These are phyloP conservation scores for Megalopta genalis DNA, from an alignment of 1,140 invertebrate genomes.

Conservation along the genomic window DNA sequence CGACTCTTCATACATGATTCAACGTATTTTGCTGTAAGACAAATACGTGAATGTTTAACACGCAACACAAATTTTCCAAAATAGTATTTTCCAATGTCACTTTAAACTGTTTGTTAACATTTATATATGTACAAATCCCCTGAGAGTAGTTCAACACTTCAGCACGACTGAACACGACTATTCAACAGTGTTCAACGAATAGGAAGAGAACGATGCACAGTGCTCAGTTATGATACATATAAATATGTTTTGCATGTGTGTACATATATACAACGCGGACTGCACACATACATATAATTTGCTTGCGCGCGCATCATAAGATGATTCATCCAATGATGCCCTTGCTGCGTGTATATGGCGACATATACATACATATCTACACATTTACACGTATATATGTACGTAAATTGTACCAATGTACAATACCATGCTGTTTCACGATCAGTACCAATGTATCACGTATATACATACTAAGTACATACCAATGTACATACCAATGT, in stretches of 20 bases:
- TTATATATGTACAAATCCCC: neutral
- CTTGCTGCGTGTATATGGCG: neutral
- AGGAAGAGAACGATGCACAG: constrained; percentile 18
- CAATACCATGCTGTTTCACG: too few species aligned
- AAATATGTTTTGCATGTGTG: too few species aligned
- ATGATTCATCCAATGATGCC: constrained; percentile 42
- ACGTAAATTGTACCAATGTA: too few species aligned
- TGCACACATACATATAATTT: neutral
- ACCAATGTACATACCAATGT: too few species aligned
- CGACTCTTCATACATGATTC: constrained; percentile 18
- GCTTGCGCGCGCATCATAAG: constrained; percentile 35
- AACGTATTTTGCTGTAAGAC: constrained; percentile 22
- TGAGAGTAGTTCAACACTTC: neutral
- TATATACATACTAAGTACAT: too few species aligned
- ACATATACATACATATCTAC: too few species aligned
- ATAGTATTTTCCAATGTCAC: neutral
- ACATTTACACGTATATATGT: too few species aligned
- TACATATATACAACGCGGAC: too few species aligned
- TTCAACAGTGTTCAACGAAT: constrained; percentile 6
- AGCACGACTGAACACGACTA: neutral
- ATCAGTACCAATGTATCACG: too few species aligned
- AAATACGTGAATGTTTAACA: constrained; percentile 6
- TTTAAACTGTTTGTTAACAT: constrained; percentile 16
- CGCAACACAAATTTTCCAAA: neutral
- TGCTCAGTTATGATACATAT: too few species aligned